Evolutionary conservation across 1,140 invertebrate genomes (phyloP).

Genomic region (Drosophila pectinifera): DNA sequence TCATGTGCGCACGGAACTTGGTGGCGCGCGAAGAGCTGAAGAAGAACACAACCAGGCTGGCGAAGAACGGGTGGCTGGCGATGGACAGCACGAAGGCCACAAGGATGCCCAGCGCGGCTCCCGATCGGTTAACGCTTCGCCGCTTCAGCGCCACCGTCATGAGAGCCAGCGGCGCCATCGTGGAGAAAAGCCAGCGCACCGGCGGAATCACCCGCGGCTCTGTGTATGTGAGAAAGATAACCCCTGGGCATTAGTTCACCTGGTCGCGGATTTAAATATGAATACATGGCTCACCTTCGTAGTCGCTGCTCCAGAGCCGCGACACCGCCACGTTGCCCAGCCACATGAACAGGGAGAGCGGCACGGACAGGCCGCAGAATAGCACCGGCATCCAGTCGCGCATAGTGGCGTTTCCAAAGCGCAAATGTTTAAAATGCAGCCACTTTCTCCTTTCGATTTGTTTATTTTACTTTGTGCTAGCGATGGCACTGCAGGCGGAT

Average conservation of each 20-base stretch:
- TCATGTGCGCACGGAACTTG: conserved; percentile 89
- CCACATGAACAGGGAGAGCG: conserved; percentile 91
- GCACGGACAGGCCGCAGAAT: conserved; percentile 88
- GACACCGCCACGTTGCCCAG: conserved; percentile 89
- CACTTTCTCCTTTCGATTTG: conserved; percentile 33
- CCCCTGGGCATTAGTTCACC: conserved; percentile 82
- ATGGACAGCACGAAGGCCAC: conserved; percentile 93
- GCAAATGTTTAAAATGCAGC: conserved; percentile 3
- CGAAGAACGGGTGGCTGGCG: conserved; percentile 91
- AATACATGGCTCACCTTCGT: conserved; percentile 25
- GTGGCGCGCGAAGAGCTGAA: conserved; percentile 93
- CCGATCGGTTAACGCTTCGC: conserved; percentile 89
- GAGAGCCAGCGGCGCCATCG: conserved; percentile 89
- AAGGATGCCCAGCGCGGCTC: conserved; percentile 90
- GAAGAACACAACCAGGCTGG: conserved; percentile 92
- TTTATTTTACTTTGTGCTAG: conserved; percentile 26
- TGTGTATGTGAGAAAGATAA: conserved; percentile 85
- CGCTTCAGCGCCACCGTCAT: conserved; percentile 88
- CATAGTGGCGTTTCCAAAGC: conserved; percentile 8
- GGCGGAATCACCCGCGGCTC: conserved; percentile 89
- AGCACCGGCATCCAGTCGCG: conserved; percentile 87
- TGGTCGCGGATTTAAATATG: background rate
- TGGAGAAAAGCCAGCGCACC: conserved; percentile 90
- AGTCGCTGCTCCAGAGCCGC: conserved; percentile 86
- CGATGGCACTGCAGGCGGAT: conserved; percentile 7